Evolutionary conservation across 2,113 vertebrate genomes (phyloP), one percentile per base, ranked within the genome.

Genomic region (Spea bombifrons): DNA sequence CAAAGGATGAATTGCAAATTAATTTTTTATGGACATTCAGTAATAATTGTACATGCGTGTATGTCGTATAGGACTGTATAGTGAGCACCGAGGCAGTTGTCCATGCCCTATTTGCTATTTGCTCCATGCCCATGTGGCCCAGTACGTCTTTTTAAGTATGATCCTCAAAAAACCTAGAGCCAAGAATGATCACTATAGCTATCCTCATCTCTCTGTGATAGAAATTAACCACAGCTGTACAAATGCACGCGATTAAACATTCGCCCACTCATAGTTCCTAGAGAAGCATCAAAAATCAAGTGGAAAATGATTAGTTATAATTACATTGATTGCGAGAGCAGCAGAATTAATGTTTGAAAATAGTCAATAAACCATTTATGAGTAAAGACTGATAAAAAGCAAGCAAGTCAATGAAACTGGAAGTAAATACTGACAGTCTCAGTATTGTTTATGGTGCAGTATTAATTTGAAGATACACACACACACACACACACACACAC

Each of bases 151-250:
- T 30, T 30, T 30, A 30, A 30, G 30, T 30, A 30, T 30, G 30
- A 2, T 30, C 30, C 30, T 2, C 30, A 30, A 30, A 30, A 30
- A 30, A 30, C 30, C 30, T 30, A 30, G 30, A 30, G 30, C 30
- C 30, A 30, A 30, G 30, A 30, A 30, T 30, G 30, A 30, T 30
- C 30, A 30, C 30, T 65, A 75, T 61, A 59, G 16, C 59, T 70
- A 7, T 44, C 49, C 49, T 75, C 8, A 74, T 2, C 63, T 65
- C 17, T 53, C 45, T 63, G 45, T 7, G 57, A 63, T 45, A 74
- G 16, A 65, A 75, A 75, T 75, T 12, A 75, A 30, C 59, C 50
- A 3, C 73, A 65, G 61, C 61, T 65, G 59, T 75, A 61, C 73
- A 66, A 53, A 50, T 48, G 61, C 52, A 75, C 43, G 44, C 50